These are phyloP conservation scores for Sympetrum striolatum DNA, from an alignment of 2,888 invertebrate species.

Conservation along the genomic window DNA sequence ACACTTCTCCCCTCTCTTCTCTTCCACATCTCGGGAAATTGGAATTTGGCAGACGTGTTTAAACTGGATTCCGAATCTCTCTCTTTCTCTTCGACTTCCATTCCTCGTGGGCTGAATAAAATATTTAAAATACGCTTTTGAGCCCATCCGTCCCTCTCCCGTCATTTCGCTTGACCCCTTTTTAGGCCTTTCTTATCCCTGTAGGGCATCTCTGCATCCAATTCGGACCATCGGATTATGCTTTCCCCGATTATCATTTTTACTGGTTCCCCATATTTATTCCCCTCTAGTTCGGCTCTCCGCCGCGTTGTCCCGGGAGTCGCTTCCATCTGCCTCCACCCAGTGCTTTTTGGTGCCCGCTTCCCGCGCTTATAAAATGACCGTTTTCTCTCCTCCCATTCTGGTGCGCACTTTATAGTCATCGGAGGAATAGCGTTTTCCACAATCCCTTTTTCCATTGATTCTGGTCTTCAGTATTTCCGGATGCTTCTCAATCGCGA, in stretches of 20 bases:
- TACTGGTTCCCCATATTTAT: not conserved
- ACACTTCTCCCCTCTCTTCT: not conserved
- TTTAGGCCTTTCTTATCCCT: not conserved
- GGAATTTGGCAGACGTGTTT: not conserved
- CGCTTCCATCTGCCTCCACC: not conserved
- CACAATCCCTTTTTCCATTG: not conserved
- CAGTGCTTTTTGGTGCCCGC: not conserved
- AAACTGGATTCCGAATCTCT: not conserved
- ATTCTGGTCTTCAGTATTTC: too few relatives aligned
- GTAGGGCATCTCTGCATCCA: not conserved
- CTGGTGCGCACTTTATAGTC: not conserved
- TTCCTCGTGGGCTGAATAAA: not conserved
- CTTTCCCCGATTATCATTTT: not conserved
- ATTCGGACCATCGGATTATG: not conserved
- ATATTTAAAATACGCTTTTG: not conserved
- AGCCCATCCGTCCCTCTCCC: not conserved
- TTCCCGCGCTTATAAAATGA: not conserved
- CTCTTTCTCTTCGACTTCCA: not conserved
- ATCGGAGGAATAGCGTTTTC: not conserved
- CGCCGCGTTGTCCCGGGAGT: not conserved
- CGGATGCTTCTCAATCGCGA: too few relatives aligned
- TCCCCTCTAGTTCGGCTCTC: not conserved
- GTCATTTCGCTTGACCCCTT: not conserved
- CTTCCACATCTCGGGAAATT: not conserved
- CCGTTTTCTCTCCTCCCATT: not conserved